Evolutionary conservation across 2,797 vertebrate species (phyloP), one percentile per base, ranked within the genome.

Genomic region (Hydrophis major): DNA sequence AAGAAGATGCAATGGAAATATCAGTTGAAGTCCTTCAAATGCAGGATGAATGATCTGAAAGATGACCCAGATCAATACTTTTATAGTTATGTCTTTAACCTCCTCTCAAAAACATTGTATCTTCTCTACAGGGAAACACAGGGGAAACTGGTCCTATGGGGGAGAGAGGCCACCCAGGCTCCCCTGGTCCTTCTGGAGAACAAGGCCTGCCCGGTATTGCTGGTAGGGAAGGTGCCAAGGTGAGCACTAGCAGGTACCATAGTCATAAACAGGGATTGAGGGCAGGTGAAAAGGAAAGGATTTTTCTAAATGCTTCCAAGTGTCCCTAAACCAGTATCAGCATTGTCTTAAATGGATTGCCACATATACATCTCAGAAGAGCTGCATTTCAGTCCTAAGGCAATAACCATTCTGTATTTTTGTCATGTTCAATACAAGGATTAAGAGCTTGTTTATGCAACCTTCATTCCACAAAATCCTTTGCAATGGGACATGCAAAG

Each of bases 161-260:
- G 12, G 99, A 99, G 66, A 97, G 99, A 97, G 99, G 99, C 0
- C 98, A 99, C 66, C 99, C 99, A 3, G 99, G 99, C 0, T 96
- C 99, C 50, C 99, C 99, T 0, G 99, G 99, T 74, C 98, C 99
- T 47, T 99, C 99, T 0, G 99, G 99, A 74, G 99, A 99, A 87
- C 98, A 98, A 56, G 99, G 99, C 69, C 97, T 99, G 90, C 99
- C 99, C 0, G 99, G 99, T 90, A 28, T 96, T n/a, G 98, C 99
- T 0, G 99, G 99, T 94, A 98, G 98, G 91, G 99, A 99, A 94
- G 99, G 99, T 10, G 91, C 97, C 89, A 99, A 99, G 98, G 99
- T 99, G 96, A 97, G 97, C 93, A 37, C 4, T 14, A 37, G 50
- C 18, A 27, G 55, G 14, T 60, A 6, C 47, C 7, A 4, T 28